Conservation (phyloP, 2,797 vertebrate genomes). For the Aerospiza tachiro region DNA sequence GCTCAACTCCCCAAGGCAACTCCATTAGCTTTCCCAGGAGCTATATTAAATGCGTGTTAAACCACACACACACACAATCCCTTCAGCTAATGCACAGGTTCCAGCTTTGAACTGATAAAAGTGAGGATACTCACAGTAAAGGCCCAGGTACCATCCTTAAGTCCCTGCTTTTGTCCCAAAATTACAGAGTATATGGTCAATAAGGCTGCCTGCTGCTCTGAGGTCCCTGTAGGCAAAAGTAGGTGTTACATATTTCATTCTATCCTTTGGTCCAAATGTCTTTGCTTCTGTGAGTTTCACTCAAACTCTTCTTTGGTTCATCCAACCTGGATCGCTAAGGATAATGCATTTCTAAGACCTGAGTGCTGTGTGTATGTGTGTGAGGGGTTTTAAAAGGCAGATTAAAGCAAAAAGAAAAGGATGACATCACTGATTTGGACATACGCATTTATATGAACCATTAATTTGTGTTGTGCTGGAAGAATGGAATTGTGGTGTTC, state of each 20-base stretch:
- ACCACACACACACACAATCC: background rate
- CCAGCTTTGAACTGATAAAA: conserved; percentile 25
- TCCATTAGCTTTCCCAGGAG: conserved; percentile 74
- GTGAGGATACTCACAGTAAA: background rate
- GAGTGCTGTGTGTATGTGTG: background rate
- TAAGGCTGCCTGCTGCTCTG: background rate
- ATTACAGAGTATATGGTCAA: background rate
- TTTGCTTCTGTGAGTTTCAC: conserved; percentile 28
- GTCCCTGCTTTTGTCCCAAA: background rate
- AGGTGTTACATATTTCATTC: conserved; percentile 8
- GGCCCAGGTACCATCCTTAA: background rate
- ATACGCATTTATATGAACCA: background rate
- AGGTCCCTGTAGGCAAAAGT: background rate
- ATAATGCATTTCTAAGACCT: background rate
- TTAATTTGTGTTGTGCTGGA: background rate
- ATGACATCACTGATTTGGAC: background rate
- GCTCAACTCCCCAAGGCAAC: conserved; percentile 71
- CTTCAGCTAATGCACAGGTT: conserved; percentile 34
- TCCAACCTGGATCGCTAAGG: background rate
- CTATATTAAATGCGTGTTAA: conserved; percentile 68
- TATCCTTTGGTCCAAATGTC: conserved; percentile 8
- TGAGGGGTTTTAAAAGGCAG: background rate
- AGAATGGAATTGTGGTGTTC: background rate
- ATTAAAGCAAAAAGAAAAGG: background rate
- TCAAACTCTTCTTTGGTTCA: conserved; percentile 10